A percentile compares a stretch with the other conserved stretches of the same genome.
Conservation (phyloP, 2,888 invertebrate species). For the Erebia epiphron region DNA sequence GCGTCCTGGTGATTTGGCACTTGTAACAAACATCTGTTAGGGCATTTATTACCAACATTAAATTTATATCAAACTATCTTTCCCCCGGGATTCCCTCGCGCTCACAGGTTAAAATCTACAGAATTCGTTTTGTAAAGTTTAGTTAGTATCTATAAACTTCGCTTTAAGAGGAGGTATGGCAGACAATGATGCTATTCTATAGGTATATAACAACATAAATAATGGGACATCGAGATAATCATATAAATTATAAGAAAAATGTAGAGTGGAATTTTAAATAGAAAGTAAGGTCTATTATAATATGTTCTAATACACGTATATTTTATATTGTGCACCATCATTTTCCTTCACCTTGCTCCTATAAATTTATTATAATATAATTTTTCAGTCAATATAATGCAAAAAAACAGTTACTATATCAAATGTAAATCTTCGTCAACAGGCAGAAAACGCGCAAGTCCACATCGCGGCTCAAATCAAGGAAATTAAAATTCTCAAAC, state of each 20-base stretch:
- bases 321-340: too few species aligned
- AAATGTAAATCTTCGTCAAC: constrained; percentile 28
- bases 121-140: neutral
- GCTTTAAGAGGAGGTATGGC: neutral
- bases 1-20: constrained; percentile 57
- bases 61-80: constrained; percentile 20
- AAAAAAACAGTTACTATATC: constrained; percentile 32
- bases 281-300: too few species aligned
- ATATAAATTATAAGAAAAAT: too few species aligned
- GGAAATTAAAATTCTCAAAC: constrained; percentile 81
- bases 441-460: neutral
- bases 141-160: neutral
- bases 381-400: neutral
- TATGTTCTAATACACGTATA: too few species aligned
- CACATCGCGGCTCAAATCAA: constrained; percentile 61
- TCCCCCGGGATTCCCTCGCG: constrained; percentile 3
- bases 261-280: too few species aligned
- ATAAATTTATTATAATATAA: too few species aligned
- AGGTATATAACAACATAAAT: too few species aligned
- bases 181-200: too few species aligned
- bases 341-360: too few species aligned
- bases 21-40: constrained; percentile 55
- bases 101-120: neutral
- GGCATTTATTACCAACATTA: constrained; percentile 41
- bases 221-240: too few species aligned